These are phyloP conservation scores for Saccostrea echinata DNA, from an alignment of 1,140 invertebrate species.

Conservation along the genomic window DNA sequence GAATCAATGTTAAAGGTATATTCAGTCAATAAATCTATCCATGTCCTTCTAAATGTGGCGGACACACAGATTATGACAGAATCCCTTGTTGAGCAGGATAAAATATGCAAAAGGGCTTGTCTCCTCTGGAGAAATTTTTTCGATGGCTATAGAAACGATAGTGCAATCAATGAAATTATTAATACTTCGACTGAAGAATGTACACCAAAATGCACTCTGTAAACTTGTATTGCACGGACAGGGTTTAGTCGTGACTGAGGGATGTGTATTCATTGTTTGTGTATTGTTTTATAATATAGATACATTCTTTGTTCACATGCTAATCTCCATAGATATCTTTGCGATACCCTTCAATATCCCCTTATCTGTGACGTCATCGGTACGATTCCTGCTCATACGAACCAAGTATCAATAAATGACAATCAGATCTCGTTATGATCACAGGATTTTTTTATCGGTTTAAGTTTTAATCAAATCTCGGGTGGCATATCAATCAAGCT, in stretches of 20 bases:
- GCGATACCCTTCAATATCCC: background rate
- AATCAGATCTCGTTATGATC: background rate
- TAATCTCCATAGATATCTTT: background rate
- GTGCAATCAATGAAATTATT: too few relatives aligned
- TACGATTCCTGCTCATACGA: background rate
- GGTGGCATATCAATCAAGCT: background rate
- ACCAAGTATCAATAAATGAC: background rate
- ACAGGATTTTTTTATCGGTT: background rate
- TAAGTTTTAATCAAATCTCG: background rate
- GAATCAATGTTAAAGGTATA: too few relatives aligned
- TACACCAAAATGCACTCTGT: too few relatives aligned
- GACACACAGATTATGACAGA: too few relatives aligned
- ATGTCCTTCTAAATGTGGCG: too few relatives aligned
- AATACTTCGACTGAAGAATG: too few relatives aligned
- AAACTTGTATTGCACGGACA: background rate
- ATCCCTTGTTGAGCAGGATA: too few relatives aligned
- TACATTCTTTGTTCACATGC: background rate
- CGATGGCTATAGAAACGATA: too few relatives aligned
- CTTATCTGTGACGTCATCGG: constrained; percentile 1
- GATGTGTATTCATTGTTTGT: background rate
- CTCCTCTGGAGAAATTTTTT: too few relatives aligned
- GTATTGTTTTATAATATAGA: background rate
- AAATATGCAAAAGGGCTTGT: too few relatives aligned
- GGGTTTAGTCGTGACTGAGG: background rate
- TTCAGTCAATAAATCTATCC: too few relatives aligned